Percentiles rank a stretch among this genome's conserved stretches.
Conservation (phyloP, 2,888 invertebrate genomes). For the Falcaria lacertinaria region DNA sequence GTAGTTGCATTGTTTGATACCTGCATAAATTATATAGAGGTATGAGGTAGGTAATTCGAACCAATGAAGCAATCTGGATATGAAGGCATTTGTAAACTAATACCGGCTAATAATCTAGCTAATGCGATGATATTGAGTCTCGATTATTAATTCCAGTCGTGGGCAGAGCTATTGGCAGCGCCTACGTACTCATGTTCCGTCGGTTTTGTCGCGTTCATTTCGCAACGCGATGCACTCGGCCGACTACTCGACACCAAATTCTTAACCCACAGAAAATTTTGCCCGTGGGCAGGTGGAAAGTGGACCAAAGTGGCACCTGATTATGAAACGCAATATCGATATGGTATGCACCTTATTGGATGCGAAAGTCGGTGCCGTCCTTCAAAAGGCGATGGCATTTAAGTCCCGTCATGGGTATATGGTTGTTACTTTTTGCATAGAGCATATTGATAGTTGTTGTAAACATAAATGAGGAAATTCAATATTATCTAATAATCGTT, state of each 20-base stretch:
- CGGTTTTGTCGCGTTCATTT: slow-evolving; percentile 47
- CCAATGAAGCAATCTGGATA: slow-evolving; percentile 7
- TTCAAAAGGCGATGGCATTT: slow-evolving; percentile 33
- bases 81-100: slow-evolving; percentile 9
- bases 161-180: slow-evolving; percentile 43
- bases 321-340: slow-evolving; percentile 59
- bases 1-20: too few relatives aligned
- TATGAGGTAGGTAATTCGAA: neutral
- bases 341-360: slow-evolving; percentile 58
- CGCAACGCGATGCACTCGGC: slow-evolving; percentile 54
- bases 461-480: too few relatives aligned
- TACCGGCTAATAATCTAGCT: slow-evolving; percentile 24
- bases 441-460: too few relatives aligned
- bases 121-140: slow-evolving; percentile 33
- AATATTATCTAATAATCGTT: too few relatives aligned
- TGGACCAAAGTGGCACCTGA: slow-evolving; percentile 43
- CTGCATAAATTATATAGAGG: too few relatives aligned
- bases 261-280: slow-evolving; percentile 55
- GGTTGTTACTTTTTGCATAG: slow-evolving; percentile 2
- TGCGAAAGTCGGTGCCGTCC: slow-evolving; percentile 53
- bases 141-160: slow-evolving; percentile 39
- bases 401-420: slow-evolving; percentile 3
- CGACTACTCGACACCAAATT: slow-evolving; percentile 54
- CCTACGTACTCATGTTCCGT: slow-evolving; percentile 49
- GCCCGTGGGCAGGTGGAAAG: slow-evolving; percentile 73